These are phyloP conservation scores for Glossosoma conforme DNA, from an alignment of 1,140 invertebrate genomes.

Conservation along the genomic window DNA sequence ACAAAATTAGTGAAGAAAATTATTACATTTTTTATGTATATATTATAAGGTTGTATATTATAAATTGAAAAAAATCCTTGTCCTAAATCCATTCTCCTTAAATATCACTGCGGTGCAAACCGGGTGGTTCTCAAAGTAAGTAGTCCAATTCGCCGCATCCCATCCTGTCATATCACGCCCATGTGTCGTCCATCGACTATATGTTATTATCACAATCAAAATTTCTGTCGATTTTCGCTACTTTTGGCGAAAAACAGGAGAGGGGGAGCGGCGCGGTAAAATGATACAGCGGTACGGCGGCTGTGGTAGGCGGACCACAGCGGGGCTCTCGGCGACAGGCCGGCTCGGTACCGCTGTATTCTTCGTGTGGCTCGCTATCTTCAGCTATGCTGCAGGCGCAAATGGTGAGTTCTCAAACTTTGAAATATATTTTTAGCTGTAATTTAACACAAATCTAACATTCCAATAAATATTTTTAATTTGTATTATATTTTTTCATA, in stretches of 20 bases:
- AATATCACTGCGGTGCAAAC: too few species aligned
- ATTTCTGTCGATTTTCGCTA: conserved; percentile 30
- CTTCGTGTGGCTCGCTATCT: conserved; percentile 26
- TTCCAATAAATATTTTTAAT: too few species aligned
- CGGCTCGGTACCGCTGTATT: conserved; percentile 29
- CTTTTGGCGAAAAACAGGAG: conserved; percentile 24
- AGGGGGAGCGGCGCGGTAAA: conserved; percentile 27
- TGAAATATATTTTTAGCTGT: too few species aligned
- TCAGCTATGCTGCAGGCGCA: conserved; percentile 18
- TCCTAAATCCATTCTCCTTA: too few species aligned
- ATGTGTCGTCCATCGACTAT: conserved; percentile 22
- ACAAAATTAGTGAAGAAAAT: too few species aligned
- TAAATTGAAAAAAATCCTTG: too few species aligned
- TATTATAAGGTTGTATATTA: too few species aligned
- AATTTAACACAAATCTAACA: too few species aligned
- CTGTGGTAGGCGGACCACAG: conserved; percentile 26
- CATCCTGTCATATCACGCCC: conserved; percentile 11
- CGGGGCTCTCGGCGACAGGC: conserved; percentile 12
- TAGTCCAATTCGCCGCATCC: background rate
- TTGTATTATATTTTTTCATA: too few species aligned
- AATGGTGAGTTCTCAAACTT: conserved; percentile 26
- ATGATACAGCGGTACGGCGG: conserved; percentile 31
- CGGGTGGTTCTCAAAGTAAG: too few species aligned
- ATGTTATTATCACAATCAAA: conserved; percentile 31
- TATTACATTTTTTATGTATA: too few species aligned